Evolutionary conservation across 2,113 vertebrate genomes (phyloP).

Genomic region (Oncorhynchus masou): DNA sequence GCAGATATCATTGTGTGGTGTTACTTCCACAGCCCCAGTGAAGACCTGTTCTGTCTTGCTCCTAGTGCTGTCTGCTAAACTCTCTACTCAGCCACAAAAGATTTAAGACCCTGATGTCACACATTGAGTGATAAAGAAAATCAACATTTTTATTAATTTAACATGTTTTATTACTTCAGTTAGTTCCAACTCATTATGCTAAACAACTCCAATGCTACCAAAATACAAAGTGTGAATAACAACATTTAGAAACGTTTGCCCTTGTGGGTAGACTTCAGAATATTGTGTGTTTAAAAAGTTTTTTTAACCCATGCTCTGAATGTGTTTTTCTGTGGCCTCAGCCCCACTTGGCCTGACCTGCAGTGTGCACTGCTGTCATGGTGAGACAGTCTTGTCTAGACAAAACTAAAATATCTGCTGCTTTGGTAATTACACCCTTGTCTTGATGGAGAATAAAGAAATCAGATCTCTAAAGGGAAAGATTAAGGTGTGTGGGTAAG

Average conservation of each 20-base stretch:
- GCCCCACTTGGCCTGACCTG: conserved; percentile 41
- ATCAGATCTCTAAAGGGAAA: too few relatives aligned
- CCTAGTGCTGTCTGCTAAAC: conserved; percentile 51
- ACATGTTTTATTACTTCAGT: too few relatives aligned
- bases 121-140: not conserved
- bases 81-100: conserved; percentile 28
- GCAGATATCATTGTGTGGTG: conserved; percentile 13
- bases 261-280: too few relatives aligned
- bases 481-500: conserved; percentile 8
- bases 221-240: too few relatives aligned
- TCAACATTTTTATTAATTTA: not conserved
- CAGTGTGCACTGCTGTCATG: conserved; percentile 23
- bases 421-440: conserved; percentile 59
- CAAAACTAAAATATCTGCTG: conserved; percentile 63
- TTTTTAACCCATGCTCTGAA: not conserved
- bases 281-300: not conserved
- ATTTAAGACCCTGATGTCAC: conserved; percentile 26
- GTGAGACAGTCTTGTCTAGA: conserved; percentile 55
- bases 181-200: too few relatives aligned
- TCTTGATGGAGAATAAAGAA: conserved; percentile 47
- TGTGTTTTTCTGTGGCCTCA: conserved; percentile 17
- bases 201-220: too few relatives aligned
- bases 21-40: conserved; percentile 8
- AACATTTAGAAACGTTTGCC: too few relatives aligned
- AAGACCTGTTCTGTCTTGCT: conserved; percentile 57